Percentiles rank a stretch among this genome's conserved stretches.
phyloP scores from a whole-genome alignment of 2,888 invertebrate species.

The Platycheirus albimanus region DNA sequence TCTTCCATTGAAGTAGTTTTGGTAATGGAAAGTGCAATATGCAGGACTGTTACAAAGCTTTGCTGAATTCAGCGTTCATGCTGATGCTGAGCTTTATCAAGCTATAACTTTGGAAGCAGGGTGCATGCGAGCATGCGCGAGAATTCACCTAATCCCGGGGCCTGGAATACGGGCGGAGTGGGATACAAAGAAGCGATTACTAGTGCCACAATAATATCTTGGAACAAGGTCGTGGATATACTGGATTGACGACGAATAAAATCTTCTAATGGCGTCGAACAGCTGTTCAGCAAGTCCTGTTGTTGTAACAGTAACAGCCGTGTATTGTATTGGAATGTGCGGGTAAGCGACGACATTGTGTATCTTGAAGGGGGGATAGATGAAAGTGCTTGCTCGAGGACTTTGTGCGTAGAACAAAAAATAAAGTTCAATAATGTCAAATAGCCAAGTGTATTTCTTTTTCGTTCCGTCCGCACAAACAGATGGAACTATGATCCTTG shows the following conservation, averaged over 20 bases:
- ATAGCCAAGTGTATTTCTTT: neutral
- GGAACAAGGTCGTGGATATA: constrained; percentile 61
- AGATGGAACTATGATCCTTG: neutral
- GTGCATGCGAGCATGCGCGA: constrained; percentile 33
- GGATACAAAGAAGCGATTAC: constrained; percentile 34
- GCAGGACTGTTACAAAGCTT: constrained; percentile 21
- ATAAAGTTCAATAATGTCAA: constrained; percentile 13
- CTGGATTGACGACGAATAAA: constrained; percentile 51
- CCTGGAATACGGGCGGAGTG: constrained; percentile 63
- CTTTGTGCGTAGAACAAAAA: constrained; percentile 6
- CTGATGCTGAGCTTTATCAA: constrained; percentile 27
- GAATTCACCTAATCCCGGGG: constrained; percentile 63
- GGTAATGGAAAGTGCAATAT: constrained; percentile 35
- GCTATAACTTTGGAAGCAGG: too few species aligned
- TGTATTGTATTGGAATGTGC: constrained; percentile 22
- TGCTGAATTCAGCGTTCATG: constrained; percentile 43
- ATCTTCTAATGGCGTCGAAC: constrained; percentile 64
- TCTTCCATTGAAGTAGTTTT: constrained; percentile 15
- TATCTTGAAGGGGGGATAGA: neutral
- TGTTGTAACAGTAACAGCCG: constrained; percentile 34
- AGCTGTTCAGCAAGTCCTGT: constrained; percentile 56
- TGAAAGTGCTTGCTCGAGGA: neutral
- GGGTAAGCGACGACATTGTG: constrained; percentile 19
- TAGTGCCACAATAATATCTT: constrained; percentile 42
- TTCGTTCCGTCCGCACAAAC: neutral